Percentiles rank a stretch among this genome's conserved stretches.
phyloP scores from a whole-genome alignment of 2,888 invertebrate genomes.

The Agrochola macilenta region DNA sequence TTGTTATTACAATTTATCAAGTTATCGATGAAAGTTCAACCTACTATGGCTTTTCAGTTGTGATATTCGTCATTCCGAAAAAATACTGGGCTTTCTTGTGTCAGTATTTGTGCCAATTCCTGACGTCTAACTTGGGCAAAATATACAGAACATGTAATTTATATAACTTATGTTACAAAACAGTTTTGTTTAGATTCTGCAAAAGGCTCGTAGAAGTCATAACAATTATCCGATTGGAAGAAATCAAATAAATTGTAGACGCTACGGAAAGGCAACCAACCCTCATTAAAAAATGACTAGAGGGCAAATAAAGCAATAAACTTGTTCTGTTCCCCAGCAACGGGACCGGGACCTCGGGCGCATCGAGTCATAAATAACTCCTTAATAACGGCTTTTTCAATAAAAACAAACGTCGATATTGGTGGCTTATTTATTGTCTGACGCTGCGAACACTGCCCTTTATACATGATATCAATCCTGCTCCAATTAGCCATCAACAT shows the following conservation, averaged over 20 bases:
- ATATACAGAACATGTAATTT: background rate
- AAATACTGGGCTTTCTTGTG: too few species aligned
- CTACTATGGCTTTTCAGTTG: background rate
- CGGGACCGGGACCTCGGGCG: constrained; percentile 17
- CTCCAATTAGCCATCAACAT: constrained; percentile 25
- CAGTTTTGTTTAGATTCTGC: background rate
- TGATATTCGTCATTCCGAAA: background rate
- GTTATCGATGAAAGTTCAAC: background rate
- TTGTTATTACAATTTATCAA: background rate
- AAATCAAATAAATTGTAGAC: constrained; percentile 3
- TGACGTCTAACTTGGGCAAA: background rate
- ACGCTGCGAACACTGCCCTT: constrained; percentile 8
- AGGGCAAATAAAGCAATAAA: constrained; percentile 39
- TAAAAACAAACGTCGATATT: constrained; percentile 46
- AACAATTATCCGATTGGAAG: background rate
- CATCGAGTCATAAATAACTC: constrained; percentile 45
- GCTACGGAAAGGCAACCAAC: background rate
- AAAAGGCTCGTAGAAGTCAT: background rate
- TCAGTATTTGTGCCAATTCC: background rate
- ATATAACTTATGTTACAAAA: background rate
- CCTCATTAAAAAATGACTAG: constrained; percentile 35
- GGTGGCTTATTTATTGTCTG: constrained; percentile 37
- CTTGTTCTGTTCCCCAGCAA: constrained; percentile 22
- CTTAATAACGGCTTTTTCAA: constrained; percentile 51
- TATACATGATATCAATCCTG: constrained; percentile 31